Percentiles rank a stretch among this genome's conserved stretches.
Evolutionary conservation across 2,797 vertebrate species (phyloP).

Genomic region (Schizothorax lantsangensis): DNA sequence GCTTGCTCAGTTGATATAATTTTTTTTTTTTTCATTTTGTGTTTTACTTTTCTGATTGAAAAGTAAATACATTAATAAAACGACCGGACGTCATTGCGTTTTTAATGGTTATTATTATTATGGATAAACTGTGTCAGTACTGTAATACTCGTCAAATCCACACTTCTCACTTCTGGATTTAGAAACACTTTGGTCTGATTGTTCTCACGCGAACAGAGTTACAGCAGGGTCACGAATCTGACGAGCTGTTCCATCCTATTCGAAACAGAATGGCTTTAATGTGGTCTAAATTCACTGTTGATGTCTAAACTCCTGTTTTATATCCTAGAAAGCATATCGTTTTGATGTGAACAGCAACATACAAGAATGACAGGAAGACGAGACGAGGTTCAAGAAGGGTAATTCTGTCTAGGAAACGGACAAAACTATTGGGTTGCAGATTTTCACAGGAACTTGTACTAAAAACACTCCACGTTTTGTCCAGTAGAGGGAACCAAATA

Average conservation of each 20-base stretch:
- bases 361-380: background rate
- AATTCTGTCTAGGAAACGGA: background rate
- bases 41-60: too few relatives aligned
- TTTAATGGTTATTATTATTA: too few relatives aligned
- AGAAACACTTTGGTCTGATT: background rate
- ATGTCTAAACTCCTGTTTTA: background rate
- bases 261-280: background rate
- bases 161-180: background rate
- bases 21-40: too few relatives aligned
- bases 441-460: background rate
- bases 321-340: background rate
- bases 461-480: background rate
- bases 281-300: background rate
- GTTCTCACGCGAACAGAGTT: background rate
- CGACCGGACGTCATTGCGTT: too few relatives aligned
- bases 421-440: background rate
- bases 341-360: background rate
- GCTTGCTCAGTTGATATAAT: too few relatives aligned
- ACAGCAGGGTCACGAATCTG: background rate
- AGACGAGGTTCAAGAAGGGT: background rate
- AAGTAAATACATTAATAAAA: background rate
- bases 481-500: conserved; percentile 46
- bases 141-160: too few relatives aligned
- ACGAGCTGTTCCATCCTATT: background rate
- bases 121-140: background rate